phyloP scores from a whole-genome alignment of 2,113 vertebrate genomes.

The Prochilodus magdalenae region DNA sequence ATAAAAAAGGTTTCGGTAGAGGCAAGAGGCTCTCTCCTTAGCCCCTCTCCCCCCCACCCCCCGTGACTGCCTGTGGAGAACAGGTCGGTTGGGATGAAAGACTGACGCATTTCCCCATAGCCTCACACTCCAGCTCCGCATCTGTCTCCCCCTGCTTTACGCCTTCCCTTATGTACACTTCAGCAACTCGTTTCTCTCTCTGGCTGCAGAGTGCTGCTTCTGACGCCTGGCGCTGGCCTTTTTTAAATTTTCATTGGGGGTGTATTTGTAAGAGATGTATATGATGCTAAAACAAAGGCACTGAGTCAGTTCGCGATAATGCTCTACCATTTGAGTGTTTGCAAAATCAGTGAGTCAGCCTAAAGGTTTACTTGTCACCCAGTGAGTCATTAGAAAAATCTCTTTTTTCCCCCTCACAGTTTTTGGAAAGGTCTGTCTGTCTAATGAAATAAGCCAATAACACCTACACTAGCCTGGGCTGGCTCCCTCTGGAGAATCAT shows the following conservation, averaged over 20 bases:
- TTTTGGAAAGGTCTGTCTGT: slow-evolving; percentile 40
- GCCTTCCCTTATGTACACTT: slow-evolving; percentile 15
- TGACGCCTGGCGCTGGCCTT: slow-evolving; percentile 21
- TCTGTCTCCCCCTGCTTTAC: slow-evolving; percentile 42
- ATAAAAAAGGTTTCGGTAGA: slow-evolving; percentile 48
- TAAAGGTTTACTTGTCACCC: slow-evolving; percentile 52
- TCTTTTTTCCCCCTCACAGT: slow-evolving; percentile 29
- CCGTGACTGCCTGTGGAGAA: slow-evolving; percentile 63
- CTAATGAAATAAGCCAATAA: slow-evolving; percentile 51
- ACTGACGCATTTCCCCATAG: slow-evolving; percentile 54
- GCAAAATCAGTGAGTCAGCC: slow-evolving; percentile 55
- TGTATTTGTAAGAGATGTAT: slow-evolving; percentile 30
- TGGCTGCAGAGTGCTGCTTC: not conserved
- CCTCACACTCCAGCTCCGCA: slow-evolving; percentile 44
- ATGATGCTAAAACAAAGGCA: slow-evolving; percentile 26
- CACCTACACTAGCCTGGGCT: slow-evolving; percentile 44
- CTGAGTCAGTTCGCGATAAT: slow-evolving; percentile 29
- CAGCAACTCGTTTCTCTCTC: slow-evolving; percentile 6
- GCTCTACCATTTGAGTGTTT: slow-evolving; percentile 41
- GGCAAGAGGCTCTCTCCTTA: slow-evolving; percentile 48
- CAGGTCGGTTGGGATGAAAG: slow-evolving; percentile 63
- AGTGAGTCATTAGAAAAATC: slow-evolving; percentile 56
- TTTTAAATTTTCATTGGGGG: slow-evolving; percentile 2
- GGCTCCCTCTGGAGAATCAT: slow-evolving; percentile 7
- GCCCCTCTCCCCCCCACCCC: slow-evolving; percentile 28